These are phyloP conservation scores for Sorex fumeus DNA, from an alignment of 2,113 vertebrate genomes.

Conservation along the genomic window DNA sequence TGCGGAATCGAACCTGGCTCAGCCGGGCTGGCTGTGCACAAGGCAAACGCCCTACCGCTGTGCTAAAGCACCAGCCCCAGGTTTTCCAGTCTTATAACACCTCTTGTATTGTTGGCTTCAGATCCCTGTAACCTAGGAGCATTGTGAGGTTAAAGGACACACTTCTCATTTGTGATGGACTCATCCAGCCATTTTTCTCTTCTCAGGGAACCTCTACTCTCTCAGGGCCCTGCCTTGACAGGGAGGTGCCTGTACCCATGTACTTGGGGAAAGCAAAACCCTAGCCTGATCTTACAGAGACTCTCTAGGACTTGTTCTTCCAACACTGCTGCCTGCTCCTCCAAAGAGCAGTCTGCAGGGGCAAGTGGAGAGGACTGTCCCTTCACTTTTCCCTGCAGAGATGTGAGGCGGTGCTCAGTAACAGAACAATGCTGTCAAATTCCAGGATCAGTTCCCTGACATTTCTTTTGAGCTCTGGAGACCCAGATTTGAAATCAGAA, in stretches of 20 bases:
- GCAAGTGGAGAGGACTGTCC: background rate
- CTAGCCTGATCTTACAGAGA: background rate
- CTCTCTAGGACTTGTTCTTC: background rate
- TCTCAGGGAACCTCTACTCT: background rate
- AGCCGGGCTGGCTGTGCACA: too few species aligned
- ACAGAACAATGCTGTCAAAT: background rate
- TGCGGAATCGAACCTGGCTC: too few species aligned
- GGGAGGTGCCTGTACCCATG: too few species aligned
- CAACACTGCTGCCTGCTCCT: background rate
- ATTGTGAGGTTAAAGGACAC: background rate
- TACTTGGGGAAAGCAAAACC: background rate
- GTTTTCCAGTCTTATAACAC: background rate
- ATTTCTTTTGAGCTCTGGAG: background rate
- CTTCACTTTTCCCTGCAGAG: too few species aligned
- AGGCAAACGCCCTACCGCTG: too few species aligned
- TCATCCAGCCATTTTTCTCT: background rate
- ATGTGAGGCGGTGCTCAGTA: background rate
- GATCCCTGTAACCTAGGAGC: background rate
- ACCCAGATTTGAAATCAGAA: background rate
- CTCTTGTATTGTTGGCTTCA: background rate
- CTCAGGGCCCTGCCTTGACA: background rate
- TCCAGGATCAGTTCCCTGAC: background rate
- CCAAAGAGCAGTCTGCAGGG: fast-evolving
- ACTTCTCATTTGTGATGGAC: background rate
- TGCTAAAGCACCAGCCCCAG: too few species aligned